Conservation (phyloP, 2,113 vertebrate species). For the Pluvianellus socialis region DNA sequence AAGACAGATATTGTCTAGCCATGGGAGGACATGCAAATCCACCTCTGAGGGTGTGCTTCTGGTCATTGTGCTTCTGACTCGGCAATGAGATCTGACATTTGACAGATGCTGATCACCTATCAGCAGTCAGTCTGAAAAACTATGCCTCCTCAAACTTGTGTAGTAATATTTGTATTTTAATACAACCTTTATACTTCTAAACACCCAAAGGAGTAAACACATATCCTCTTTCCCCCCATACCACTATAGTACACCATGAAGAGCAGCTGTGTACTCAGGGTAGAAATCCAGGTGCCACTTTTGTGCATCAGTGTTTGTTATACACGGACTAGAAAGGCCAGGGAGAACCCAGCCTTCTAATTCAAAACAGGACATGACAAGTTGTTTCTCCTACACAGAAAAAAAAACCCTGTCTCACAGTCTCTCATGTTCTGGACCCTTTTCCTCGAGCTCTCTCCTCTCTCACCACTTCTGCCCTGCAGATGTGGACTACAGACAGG, state of each 20-base stretch:
- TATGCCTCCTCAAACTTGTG: background rate
- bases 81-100: background rate
- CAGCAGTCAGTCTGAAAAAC: background rate
- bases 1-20: background rate
- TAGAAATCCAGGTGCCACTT: background rate
- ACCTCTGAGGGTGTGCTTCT: background rate
- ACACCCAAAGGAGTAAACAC: background rate
- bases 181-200: background rate
- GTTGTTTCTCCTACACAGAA: background rate
- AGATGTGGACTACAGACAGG: background rate
- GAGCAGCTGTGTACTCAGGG: background rate
- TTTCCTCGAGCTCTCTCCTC: background rate
- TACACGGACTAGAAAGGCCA: background rate
- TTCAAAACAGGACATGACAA: background rate
- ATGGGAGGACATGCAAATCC: background rate
- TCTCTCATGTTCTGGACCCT: background rate
- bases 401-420: background rate
- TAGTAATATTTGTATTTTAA: background rate
- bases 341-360: background rate
- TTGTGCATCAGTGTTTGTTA: background rate
- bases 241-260: accelerated
- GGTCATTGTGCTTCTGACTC: background rate
- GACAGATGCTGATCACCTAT: background rate
- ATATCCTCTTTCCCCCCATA: background rate
- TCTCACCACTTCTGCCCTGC: background rate